Evolutionary conservation across 2,113 vertebrate genomes (phyloP).

Genomic region (Stigmatopora nigra): DNA sequence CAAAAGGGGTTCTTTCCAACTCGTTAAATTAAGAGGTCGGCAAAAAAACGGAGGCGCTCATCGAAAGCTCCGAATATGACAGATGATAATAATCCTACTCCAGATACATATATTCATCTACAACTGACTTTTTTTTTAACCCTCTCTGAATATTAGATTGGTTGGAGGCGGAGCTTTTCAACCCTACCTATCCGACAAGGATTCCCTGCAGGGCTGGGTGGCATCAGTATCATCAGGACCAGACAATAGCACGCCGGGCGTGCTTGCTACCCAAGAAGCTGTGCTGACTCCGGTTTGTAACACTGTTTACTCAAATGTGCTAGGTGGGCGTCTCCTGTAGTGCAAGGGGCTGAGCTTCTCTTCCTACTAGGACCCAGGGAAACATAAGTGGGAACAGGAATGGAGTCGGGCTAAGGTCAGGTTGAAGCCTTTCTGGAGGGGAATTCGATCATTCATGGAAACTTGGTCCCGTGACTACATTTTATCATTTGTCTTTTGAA

Average conservation of each 20-base stretch:
- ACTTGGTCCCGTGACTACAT: conserved; percentile 11
- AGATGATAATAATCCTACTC: not conserved
- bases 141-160: conserved; percentile 33
- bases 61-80: no score
- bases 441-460: not conserved
- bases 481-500: conserved; percentile 31
- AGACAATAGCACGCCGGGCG: conserved; percentile 44
- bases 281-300: conserved; percentile 71
- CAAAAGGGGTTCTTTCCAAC: no score
- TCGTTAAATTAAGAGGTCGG: no score
- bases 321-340: conserved; percentile 56
- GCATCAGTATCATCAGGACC: conserved; percentile 52
- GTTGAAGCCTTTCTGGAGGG: conserved; percentile 44
- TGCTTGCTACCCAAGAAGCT: conserved; percentile 65
- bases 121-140: not conserved
- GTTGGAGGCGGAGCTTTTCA: conserved; percentile 67
- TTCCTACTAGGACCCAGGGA: conserved; percentile 58
- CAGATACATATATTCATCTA: not conserved
- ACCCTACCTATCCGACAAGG: conserved; percentile 68
- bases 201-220: conserved; percentile 61
- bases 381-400: conserved; percentile 56
- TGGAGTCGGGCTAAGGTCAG: conserved; percentile 62
- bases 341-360: conserved; percentile 65
- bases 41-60: no score
- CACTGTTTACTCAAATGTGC: conserved; percentile 65